phyloP scores from a whole-genome alignment of 2,113 vertebrate genomes.

The Paralichthys olivaceus region DNA sequence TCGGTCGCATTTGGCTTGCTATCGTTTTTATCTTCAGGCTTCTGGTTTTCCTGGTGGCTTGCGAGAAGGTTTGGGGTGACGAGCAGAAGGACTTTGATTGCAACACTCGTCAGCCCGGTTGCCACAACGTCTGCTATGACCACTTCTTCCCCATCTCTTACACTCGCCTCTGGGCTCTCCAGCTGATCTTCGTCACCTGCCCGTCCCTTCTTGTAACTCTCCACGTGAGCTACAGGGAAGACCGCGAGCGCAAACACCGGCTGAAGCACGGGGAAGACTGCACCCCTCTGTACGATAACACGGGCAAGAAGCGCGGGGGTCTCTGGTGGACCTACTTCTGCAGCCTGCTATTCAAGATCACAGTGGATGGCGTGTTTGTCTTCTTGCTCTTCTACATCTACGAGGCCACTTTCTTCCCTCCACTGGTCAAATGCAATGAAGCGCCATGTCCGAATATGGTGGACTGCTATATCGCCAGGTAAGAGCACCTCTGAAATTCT shows the following conservation, averaged over 20 bases:
- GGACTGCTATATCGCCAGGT: conserved; percentile 90
- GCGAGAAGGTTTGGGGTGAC: conserved; percentile 89
- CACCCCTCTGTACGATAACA: conserved; percentile 75
- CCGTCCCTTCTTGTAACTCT: conserved; percentile 92
- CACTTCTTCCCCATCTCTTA: conserved; percentile 90
- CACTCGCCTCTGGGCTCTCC: conserved; percentile 93
- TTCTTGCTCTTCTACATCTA: conserved; percentile 88
- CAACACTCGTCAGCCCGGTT: conserved; percentile 91
- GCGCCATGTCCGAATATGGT: conserved; percentile 88
- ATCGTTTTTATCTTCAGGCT: conserved; percentile 93
- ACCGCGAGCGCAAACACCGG: conserved; percentile 81
- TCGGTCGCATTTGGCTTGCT: conserved; percentile 92
- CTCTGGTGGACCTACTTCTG: conserved; percentile 95
- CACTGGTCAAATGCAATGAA: conserved; percentile 85
- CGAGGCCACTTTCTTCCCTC: conserved; percentile 85
- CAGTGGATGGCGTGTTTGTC: conserved; percentile 85
- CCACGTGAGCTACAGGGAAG: conserved; percentile 90
- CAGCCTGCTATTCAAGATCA: conserved; percentile 88
- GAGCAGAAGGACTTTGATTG: conserved; percentile 94
- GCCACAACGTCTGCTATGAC: conserved; percentile 91
- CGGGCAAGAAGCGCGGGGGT: conserved; percentile 89
- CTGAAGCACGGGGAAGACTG: conserved; percentile 68
- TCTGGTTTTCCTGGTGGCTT: conserved; percentile 90
- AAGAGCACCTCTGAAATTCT: neutral
- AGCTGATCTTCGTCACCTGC: conserved; percentile 94